Evolutionary conservation across 2,113 vertebrate genomes (phyloP).

Genomic region (Alces alces): DNA sequence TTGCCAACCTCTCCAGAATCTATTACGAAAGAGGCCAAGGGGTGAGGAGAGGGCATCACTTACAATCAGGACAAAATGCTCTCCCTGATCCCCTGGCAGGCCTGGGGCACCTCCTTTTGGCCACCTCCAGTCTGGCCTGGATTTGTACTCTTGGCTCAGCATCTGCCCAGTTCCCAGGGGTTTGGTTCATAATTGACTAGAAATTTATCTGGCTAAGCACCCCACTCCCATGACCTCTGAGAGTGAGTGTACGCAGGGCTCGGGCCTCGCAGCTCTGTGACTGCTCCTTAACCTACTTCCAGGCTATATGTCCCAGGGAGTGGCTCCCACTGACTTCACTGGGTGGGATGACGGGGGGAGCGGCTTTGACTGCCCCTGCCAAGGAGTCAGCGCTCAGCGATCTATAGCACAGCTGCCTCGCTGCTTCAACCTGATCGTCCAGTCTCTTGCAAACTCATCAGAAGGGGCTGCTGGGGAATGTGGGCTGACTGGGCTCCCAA

Average conservation of each 20-base stretch:
- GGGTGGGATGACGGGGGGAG: background rate
- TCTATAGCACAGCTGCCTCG: background rate
- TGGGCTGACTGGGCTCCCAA: background rate
- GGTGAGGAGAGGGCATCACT: background rate
- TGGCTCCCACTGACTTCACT: background rate
- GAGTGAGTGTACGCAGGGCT: background rate
- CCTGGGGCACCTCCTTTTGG: background rate
- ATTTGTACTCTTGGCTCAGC: background rate
- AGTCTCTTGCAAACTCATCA: background rate
- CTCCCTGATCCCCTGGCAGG: background rate
- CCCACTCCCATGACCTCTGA: background rate
- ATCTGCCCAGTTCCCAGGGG: background rate
- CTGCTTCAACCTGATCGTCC: background rate
- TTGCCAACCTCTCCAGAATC: background rate
- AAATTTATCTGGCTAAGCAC: conserved; percentile 24
- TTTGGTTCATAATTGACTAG: conserved; percentile 17
- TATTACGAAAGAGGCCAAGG: background rate
- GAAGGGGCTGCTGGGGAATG: background rate
- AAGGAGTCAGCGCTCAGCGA: background rate
- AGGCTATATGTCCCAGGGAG: background rate
- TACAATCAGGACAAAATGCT: background rate
- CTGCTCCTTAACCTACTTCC: background rate
- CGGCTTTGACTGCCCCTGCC: background rate
- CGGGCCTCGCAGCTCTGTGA: background rate
- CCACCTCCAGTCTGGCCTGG: background rate